These are phyloP conservation scores for Dicaeum eximium DNA, from an alignment of 2,113 vertebrate genomes.

Conservation along the genomic window DNA sequence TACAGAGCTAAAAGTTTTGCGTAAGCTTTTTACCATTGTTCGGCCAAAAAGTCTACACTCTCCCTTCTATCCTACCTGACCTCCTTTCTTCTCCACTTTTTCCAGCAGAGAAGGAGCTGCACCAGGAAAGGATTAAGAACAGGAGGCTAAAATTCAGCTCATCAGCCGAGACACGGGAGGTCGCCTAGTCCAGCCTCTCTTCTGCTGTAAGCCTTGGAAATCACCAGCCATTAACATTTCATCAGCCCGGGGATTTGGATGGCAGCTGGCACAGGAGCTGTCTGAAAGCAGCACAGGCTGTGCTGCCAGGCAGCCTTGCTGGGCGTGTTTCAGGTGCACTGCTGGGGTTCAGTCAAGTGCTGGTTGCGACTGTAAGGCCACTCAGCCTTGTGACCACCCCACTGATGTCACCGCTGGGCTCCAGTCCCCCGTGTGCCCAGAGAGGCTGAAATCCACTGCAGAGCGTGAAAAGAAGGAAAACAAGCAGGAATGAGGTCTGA, in stretches of 20 bases:
- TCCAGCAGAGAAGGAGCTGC: background rate
- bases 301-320: background rate
- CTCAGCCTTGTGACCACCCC: rapidly evolving
- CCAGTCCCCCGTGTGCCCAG: background rate
- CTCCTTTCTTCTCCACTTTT: background rate
- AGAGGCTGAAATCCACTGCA: background rate
- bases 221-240: conserved; percentile 1
- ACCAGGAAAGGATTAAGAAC: background rate
- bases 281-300: background rate
- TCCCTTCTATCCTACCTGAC: background rate
- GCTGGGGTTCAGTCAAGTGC: background rate
- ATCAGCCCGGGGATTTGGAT: background rate
- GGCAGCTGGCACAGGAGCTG: background rate
- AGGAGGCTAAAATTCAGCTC: background rate
- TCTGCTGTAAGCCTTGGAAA: background rate
- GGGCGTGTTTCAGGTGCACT: background rate
- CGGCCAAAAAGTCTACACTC: background rate
- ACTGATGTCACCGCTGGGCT: background rate
- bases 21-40: background rate
- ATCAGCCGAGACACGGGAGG: rapidly evolving
- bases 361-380: background rate
- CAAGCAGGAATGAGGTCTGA: background rate
- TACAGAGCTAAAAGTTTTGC: background rate
- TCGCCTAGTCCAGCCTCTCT: background rate
- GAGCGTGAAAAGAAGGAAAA: background rate